Evolutionary conservation across 2,888 invertebrate species (phyloP), one percentile per base, ranked within the genome.

Genomic region (Drosophila helvetica): DNA sequence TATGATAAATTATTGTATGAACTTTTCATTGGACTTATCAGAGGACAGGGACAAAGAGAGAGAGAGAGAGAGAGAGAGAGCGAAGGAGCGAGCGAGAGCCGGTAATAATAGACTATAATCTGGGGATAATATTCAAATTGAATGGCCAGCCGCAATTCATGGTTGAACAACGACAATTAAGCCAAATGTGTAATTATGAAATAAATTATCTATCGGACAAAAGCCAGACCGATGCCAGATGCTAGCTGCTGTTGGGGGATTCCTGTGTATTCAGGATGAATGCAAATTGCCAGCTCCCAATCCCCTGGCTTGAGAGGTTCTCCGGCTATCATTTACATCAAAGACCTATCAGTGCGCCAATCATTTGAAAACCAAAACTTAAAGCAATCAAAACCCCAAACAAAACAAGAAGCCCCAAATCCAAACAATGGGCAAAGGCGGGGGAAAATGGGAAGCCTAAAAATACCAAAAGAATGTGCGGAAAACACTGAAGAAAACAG

Each of bases 321-420:
- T 27, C 27, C 50, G 66, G 79, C 73, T 87, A 81, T 81, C 81
- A 69, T 69, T 86, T 73, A 68, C 71, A 84, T 84, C 81, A 79
- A 84, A 81, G 74, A 61, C 82, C 81, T 75, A 82, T 87, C 75
- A 73, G 65, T 59, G 67, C 55, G 61, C 68, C 80, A 77, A 82
- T 83, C 76, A 80, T 67, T 56, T 56, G 74, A 80, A 77, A 75
- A 84, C 81, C 80, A 86, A 83, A 87, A 79, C 83, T 82, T 81
- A 74, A 77, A 87, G 87, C 73, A 83, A 87, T 83, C 82, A 87
- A 68, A 87, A 72, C 2, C 69, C 67, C 74, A 71, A 78, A 74
- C 71, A 70, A 69, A 79, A 77, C 61, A 62, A 66, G 65, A 77
- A 82, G 68, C 57, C 68, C 67, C 75, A 1, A 66, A 66, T 55